Conservation (phyloP, 2,888 invertebrate genomes). For the Ceratothoa steindachneri region DNA sequence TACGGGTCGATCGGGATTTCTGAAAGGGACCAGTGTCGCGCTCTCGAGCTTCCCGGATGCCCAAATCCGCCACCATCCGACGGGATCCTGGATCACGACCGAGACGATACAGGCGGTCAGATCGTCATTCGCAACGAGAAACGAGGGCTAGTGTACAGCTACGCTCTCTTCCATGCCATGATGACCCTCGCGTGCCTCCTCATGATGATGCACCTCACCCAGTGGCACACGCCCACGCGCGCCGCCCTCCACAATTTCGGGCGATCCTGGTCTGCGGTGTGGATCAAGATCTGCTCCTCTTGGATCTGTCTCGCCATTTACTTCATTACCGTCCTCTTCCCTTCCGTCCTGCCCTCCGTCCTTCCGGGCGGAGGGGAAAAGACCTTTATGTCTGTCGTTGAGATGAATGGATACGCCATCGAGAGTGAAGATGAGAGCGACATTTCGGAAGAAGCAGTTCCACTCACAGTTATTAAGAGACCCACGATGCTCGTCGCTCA, state of each 20-base stretch:
- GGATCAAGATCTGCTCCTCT: constrained; percentile 56
- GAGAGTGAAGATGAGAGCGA: constrained; percentile 7
- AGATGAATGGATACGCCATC: constrained; percentile 7
- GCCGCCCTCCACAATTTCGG: constrained; percentile 54
- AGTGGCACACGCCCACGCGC: constrained; percentile 54
- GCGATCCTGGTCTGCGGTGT: constrained; percentile 55
- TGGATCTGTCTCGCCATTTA: constrained; percentile 56
- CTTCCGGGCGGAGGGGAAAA: background rate
- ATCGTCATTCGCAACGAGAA: constrained; percentile 53
- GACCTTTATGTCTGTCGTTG: constrained; percentile 2
- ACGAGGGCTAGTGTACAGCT: constrained; percentile 54
- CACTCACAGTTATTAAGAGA: constrained; percentile 38
- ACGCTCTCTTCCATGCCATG: constrained; percentile 56
- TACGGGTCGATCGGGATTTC: constrained; percentile 49
- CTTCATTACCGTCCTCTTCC: constrained; percentile 48
- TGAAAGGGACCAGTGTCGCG: constrained; percentile 37
- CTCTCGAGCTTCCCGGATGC: constrained; percentile 43
- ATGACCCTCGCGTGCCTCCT: constrained; percentile 54
- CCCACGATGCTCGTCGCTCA: constrained; percentile 28
- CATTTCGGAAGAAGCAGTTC: constrained; percentile 41
- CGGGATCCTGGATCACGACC: constrained; percentile 24
- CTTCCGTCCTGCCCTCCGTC: constrained; percentile 29
- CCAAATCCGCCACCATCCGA: constrained; percentile 21
- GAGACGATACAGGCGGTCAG: constrained; percentile 51
- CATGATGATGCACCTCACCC: constrained; percentile 57